Evolutionary conservation across 2,888 invertebrate genomes (phyloP), one percentile per base, ranked within the genome.

Genomic region (Rhimphoctona megacephalus): DNA sequence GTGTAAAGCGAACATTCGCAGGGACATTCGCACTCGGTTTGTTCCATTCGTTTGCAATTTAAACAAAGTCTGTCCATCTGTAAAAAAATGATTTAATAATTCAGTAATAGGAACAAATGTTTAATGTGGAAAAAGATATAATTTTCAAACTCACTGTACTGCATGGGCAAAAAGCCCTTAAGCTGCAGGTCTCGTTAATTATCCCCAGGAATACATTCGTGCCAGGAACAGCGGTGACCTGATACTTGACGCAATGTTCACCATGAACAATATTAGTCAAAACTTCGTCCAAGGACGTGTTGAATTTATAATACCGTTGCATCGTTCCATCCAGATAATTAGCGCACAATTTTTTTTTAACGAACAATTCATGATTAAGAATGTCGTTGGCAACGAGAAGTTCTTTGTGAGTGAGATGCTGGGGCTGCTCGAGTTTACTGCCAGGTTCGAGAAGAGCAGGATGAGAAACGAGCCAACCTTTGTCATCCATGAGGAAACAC

Each of bases 1-100:
- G 95, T 94, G 85, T 95, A 95, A 8, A 96, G 85, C 2, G 95
- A 97, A 92, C 99, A 99, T 94, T 99, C 98, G 93, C 99, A 99
- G 0, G 99, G 99, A 92, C 99, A 99, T 94, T 99, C 99, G 91
- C 99, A 99, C 92, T 98, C 98, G 4, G 97, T 97, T 94, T 98
- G 98, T 93, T 98, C 99, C 98, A 98, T 98, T 73, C 98, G 96
- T 93, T 98, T 97, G 93, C 99, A 99, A 93, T 98, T 98, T 39
- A 99, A 95, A 93, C 99, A 99, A 4, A 97, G 95, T 4, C 98
- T 96, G 93, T 98, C 98, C 81, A 97, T 95, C 96, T 96, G 91
- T 19, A 0, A 14, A 81, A 46, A 30, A 64, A 39, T 52, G 14
- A 64, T 49, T 61, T 77, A 66, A 73, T 8, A 30, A 22, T 73